Evolutionary conservation across 2,888 invertebrate species (phyloP).

Genomic region (Lasioglossum calceatum): DNA sequence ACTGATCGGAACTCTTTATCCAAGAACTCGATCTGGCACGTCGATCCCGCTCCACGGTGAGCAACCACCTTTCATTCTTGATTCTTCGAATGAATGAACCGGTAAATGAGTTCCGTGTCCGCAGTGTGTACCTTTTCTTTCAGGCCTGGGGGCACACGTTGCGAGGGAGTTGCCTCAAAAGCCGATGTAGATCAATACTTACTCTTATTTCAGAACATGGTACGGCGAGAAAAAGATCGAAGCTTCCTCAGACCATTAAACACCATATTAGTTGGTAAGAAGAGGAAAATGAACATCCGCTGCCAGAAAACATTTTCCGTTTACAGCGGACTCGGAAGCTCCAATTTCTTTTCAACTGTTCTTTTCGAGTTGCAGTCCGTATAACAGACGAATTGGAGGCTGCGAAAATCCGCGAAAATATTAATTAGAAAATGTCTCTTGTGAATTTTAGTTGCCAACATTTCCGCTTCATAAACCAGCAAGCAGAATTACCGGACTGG

Average conservation of each 20-base stretch:
- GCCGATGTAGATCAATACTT: slow-evolving; percentile 42
- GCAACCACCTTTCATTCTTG: slow-evolving; percentile 65
- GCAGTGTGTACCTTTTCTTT: slow-evolving; percentile 33
- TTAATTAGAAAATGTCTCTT: background rate
- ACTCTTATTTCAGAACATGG: slow-evolving; percentile 1
- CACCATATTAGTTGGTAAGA: background rate
- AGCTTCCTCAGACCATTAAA: slow-evolving; percentile 27
- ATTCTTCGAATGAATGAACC: slow-evolving; percentile 62
- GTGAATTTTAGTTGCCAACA: background rate
- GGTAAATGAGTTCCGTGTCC: slow-evolving; percentile 62
- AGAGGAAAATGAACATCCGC: slow-evolving; percentile 1
- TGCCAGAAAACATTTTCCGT: background rate
- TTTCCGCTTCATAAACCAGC: background rate
- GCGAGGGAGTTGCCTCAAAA: slow-evolving; percentile 20
- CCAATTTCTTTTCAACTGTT: background rate
- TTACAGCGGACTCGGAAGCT: background rate
- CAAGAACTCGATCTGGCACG: slow-evolving; percentile 47
- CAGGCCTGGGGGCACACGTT: background rate
- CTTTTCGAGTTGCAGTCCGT: background rate
- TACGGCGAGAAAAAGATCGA: background rate
- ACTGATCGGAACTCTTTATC: slow-evolving; percentile 65
- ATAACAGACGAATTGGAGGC: background rate
- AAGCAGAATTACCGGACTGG: background rate
- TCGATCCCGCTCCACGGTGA: slow-evolving; percentile 43
- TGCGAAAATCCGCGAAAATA: background rate